A percentile compares a stretch with the other conserved stretches of the same genome.
phyloP scores from a whole-genome alignment of 1,140 invertebrate species.

The Macrobrachium rosenbergii region DNA sequence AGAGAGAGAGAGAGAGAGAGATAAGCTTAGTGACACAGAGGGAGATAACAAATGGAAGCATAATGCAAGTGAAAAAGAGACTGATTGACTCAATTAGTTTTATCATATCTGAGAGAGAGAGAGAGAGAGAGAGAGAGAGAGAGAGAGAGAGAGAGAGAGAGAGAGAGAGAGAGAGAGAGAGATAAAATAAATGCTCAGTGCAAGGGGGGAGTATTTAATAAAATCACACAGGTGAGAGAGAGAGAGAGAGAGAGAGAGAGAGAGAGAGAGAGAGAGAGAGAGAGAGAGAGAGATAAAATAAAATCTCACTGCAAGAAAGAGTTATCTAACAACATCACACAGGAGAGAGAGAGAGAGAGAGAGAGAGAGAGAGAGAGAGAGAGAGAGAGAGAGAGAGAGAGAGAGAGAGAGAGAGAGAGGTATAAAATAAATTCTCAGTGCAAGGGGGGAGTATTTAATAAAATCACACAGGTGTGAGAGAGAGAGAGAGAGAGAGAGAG shows the following conservation, averaged over 20 bases:
- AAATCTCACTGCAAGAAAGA: no score
- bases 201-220: neutral
- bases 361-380: neutral
- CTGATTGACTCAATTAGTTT: neutral
- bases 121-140: constrained; percentile 20
- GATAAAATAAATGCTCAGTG: neutral
- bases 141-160: constrained; percentile 16
- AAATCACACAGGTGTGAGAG: neutral
- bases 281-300: no score
- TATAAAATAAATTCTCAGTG: neutral
- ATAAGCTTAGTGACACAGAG: neutral
- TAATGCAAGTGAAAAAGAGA: neutral
- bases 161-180: neutral
- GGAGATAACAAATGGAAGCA: neutral
- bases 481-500: no score
- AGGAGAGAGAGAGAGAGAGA: no score
- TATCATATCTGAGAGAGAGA: neutral
- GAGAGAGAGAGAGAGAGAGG: neutral
- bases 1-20: no score
- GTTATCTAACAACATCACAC: no score
- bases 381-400: constrained; percentile 2
- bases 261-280: no score
- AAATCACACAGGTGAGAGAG: no score
- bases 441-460: neutral
- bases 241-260: no score